Base-by-base conservation (phyloP, 2,113 vertebrate genomes). In the Alethe castanea region DNA sequence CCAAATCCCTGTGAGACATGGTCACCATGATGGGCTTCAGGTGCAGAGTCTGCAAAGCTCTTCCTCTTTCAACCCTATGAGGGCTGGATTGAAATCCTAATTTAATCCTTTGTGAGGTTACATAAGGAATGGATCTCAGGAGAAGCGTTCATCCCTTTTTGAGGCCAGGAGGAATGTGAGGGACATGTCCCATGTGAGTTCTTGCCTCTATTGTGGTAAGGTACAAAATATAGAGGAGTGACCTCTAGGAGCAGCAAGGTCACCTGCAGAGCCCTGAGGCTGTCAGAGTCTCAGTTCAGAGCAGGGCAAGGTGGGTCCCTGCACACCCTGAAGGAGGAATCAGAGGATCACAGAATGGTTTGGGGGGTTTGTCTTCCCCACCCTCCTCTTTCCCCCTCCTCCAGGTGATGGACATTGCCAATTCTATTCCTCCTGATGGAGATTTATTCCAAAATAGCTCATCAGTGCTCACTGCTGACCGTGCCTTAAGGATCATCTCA, bases 151-250 rank as follows among this genome's bases (percentile, higher is more conserved):
- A 45, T 33, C 19, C 25, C 24, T 54, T 60, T 88, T 6, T 5
- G 24, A 54, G 38, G 22, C 45, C 60, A 40, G 50, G 16, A 69
- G 31, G 22, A 35, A 40, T 1, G 14, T 24, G 31, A 33, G 33
- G 44, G 13, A 25, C 38, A 33, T 20, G 31, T 17, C 11, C 31
- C 9, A 4, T 2, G 19, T 8, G 14, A 11, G 31, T 53, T 61
- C 13, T 3, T 31, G 35, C 31, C 35, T 35, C 25, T 24, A 0
- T 22, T 6, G 5, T 33, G 50, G n/a, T 3, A 5, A 24, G n/a
- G 23, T 5, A 40, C 24, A 28, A 25, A 45, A 11, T 20, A 33
- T 8, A 74, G 45, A 26, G 16, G 9, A 60, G 33, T 33, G 53
- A 57, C 36, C 29, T 52, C 6, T 70, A 16, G 23, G 62, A 45